phyloP scores from a whole-genome alignment of 2,888 invertebrate genomes.

The Abscondita cerata region DNA sequence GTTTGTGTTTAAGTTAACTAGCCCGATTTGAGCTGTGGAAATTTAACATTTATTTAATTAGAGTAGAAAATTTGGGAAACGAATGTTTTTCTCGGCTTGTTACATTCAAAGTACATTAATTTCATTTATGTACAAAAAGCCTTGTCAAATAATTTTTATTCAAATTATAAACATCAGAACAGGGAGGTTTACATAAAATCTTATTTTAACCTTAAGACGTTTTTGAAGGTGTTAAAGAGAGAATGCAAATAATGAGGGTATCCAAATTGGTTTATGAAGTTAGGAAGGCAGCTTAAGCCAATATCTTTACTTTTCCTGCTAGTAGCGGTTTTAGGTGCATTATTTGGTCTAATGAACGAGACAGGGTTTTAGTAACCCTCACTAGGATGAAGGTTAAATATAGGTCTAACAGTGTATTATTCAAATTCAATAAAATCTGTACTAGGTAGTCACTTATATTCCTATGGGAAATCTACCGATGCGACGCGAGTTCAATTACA shows the following conservation, averaged over 20 bases:
- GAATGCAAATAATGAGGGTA: constrained; percentile 32
- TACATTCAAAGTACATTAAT: too few relatives aligned
- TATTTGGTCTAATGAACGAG: constrained; percentile 31
- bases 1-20: constrained; percentile 10
- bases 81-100: too few relatives aligned
- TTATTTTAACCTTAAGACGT: background rate
- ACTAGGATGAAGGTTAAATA: constrained; percentile 16
- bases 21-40: constrained; percentile 5
- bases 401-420: constrained; percentile 24
- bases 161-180: background rate
- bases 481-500: constrained; percentile 27
- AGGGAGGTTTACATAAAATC: background rate
- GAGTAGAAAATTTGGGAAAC: too few relatives aligned
- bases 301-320: constrained; percentile 23
- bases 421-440: constrained; percentile 31
- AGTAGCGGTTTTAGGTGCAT: constrained; percentile 27
- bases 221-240: constrained; percentile 26
- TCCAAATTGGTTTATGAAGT: constrained; percentile 35
- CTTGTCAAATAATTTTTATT: background rate
- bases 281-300: constrained; percentile 29
- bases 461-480: constrained; percentile 26
- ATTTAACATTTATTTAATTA: constrained; percentile 24
- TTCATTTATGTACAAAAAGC: background rate
- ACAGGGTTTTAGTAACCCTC: constrained; percentile 20
- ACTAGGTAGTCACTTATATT: constrained; percentile 12